Conservation (phyloP, 2,113 vertebrate genomes). For the Zeus faber region DNA sequence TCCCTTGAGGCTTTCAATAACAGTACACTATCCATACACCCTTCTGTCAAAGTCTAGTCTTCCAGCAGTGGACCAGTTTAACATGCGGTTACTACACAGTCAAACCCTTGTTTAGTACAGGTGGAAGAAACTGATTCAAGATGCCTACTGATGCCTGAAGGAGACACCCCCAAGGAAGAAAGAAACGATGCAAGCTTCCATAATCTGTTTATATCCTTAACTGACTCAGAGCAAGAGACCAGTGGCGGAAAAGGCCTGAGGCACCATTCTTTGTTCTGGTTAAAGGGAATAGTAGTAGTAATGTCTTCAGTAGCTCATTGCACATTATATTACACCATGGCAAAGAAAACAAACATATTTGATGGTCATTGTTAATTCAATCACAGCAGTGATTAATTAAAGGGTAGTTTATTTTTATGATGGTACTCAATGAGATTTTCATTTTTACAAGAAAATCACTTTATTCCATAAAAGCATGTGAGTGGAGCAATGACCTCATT, state of each 20-base stretch:
- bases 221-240: constrained; percentile 46
- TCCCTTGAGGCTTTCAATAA: neutral
- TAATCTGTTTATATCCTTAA: constrained; percentile 47
- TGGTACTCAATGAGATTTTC: no score
- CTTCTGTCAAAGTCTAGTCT: constrained; percentile 19
- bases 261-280: constrained; percentile 32
- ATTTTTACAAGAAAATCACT: no score
- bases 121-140: constrained; percentile 34
- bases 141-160: constrained; percentile 56
- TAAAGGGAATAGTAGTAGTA: constrained; percentile 13
- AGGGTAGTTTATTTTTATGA: neutral
- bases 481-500: no score
- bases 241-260: constrained; percentile 17
- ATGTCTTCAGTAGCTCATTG: constrained; percentile 15
- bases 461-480: no score
- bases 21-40: constrained; percentile 3
- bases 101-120: constrained; percentile 40
- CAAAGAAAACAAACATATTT: constrained; percentile 38
- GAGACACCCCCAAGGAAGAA: constrained; percentile 48
- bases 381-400: constrained; percentile 7
- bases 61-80: constrained; percentile 32
- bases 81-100: constrained; percentile 42
- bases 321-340: constrained; percentile 30
- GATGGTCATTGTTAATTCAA: constrained; percentile 44
- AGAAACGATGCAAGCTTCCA: constrained; percentile 37